Evolutionary conservation across 2,797 vertebrate genomes (phyloP).

Genomic region (Betta splendens): DNA sequence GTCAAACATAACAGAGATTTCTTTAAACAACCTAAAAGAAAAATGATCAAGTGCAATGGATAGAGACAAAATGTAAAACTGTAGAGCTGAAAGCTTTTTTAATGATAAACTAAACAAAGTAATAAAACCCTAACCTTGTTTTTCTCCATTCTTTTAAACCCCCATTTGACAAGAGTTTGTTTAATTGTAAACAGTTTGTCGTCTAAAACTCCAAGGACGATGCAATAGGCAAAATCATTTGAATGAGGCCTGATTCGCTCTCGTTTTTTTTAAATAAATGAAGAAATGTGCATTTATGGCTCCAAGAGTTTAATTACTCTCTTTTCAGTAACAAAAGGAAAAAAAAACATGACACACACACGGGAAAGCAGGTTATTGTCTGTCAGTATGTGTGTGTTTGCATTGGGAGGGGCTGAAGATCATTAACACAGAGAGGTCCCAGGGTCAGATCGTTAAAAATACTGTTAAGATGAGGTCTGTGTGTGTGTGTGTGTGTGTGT

Average conservation of each 20-base stretch:
- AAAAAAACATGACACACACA: constrained; percentile 12
- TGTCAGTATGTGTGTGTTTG: constrained; percentile 43
- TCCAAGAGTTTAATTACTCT: constrained; percentile 1
- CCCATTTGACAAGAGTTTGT: too few species aligned
- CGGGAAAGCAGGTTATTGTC: constrained; percentile 46
- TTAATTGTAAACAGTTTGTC: not conserved
- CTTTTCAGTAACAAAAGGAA: constrained; percentile 28
- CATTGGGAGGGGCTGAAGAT: constrained; percentile 57
- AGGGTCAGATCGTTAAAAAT: constrained; percentile 79
- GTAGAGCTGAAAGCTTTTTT: too few species aligned
- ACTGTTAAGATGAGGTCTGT: constrained; percentile 63
- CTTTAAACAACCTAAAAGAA: too few species aligned
- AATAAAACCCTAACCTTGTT: too few species aligned
- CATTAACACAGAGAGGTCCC: constrained; percentile 71
- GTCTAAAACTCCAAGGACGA: constrained; percentile 1
- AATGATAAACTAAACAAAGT: too few species aligned
- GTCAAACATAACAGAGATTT: too few species aligned
- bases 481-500: too few species aligned
- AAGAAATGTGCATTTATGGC: constrained; percentile 11
- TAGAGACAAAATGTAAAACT: too few species aligned
- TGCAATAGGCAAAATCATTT: constrained; percentile 5
- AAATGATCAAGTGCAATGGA: too few species aligned
- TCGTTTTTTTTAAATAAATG: not conserved
- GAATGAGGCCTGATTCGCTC: not conserved
- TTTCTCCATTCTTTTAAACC: too few species aligned